Evolutionary conservation across 2,113 vertebrate genomes (phyloP), one percentile per base, ranked within the genome.

Genomic region (Hippocampus mohnikei): DNA sequence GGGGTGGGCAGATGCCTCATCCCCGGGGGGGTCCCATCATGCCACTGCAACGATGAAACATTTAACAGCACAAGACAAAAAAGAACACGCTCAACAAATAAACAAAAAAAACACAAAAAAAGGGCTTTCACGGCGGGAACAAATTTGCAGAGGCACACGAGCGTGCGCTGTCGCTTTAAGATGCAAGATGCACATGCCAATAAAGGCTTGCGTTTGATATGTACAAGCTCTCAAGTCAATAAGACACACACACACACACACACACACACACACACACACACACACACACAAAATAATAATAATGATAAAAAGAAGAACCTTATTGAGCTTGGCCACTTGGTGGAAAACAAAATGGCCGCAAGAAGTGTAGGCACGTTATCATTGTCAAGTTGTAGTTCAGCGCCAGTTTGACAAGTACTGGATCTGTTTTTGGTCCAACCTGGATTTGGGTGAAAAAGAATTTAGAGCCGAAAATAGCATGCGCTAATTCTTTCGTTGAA

Each of bases 61-160:
- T 93, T 92, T 89, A 93, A 88, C 85, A 91, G 89, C 81, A 82
- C 82, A 88, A 88, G 92, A 91, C 92, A 92, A 92, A 92, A 91
- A 90, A 89, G 89, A 91, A 86, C 84, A 87, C 37, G 72, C 87
- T 88, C 87, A 83, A 83, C 85, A 84, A 91, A 91, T 90, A 91
- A 92, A 91, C 83, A 87, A 73, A 81, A 87, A 86, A 53, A 16
- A 25, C 42, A 37, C 11, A 64, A 41, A 63, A 27, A 27, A 27
- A 27, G 23, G 7, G 42, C 15, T 48, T 41, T 29, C 44, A 50
- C n/a, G 67, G 48, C 29, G 21, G 33, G 20, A 56, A 67, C 16
- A 25, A n/a, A 59, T 20, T 18, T 13, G 42, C 59, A 59, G 21
- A 64, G 21, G 27, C 41, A 33, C 53, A 59, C 56, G 27, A 8